These are phyloP conservation scores for Patella vulgata DNA, from an alignment of 1,140 invertebrate genomes.

Conservation along the genomic window DNA sequence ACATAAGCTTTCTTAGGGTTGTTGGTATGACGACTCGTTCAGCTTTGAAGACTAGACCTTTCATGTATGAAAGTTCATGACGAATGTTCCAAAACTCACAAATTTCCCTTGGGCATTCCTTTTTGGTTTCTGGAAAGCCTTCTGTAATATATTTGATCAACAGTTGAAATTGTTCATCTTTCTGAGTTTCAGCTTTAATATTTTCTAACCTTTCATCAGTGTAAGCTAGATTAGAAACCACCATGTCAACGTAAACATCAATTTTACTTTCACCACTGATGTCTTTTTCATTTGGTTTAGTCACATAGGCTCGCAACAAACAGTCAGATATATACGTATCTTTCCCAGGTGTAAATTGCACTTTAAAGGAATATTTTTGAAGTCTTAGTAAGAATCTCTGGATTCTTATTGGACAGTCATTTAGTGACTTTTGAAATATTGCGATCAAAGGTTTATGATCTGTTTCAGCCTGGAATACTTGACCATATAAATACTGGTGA, in stretches of 20 bases:
- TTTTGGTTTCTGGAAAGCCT: not conserved
- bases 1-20: constrained; percentile 52
- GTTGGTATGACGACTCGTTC: constrained; percentile 59
- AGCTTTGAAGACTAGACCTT: constrained; percentile 4
- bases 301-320: not conserved
- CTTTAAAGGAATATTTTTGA: constrained; percentile 9
- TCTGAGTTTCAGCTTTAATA: not conserved
- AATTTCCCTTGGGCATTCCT: not conserved
- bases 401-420: constrained; percentile 11
- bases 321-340: constrained; percentile 14
- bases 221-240: not conserved
- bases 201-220: not conserved
- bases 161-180: constrained; percentile 4
- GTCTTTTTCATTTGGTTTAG: not conserved
- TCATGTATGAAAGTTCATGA: not conserved
- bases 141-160: not conserved
- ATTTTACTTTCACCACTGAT: not conserved
- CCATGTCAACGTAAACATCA: constrained; percentile 1
- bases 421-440: constrained; percentile 6
- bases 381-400: constrained; percentile 10
- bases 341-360: constrained; percentile 7
- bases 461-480: constrained; percentile 10
- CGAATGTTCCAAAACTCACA: not conserved
- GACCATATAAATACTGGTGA: constrained; percentile 29
- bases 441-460: constrained; percentile 16